Conservation (phyloP, 2,888 invertebrate species). For the Crioceris asparagi region DNA sequence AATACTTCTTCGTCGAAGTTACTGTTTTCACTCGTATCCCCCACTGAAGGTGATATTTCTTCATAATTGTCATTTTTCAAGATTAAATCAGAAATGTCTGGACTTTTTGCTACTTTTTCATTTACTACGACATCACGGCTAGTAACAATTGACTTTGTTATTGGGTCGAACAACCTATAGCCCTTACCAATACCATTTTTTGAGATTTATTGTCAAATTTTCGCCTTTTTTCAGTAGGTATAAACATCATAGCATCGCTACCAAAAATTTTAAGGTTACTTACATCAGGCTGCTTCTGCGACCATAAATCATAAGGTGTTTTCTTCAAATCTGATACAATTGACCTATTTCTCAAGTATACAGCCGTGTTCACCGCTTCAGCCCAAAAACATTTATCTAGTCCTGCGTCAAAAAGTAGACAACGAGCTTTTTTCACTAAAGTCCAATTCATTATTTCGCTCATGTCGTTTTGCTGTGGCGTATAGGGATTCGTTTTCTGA, state of each 20-base stretch:
- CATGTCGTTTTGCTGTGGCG: slow-evolving; percentile 26
- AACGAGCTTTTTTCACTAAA: slow-evolving; percentile 19
- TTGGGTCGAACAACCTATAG: slow-evolving; percentile 17
- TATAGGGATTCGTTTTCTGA: slow-evolving; percentile 21
- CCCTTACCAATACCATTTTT: slow-evolving; percentile 19
- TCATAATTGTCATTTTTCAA: background rate
- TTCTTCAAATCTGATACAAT: slow-evolving; percentile 6
- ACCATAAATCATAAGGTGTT: slow-evolving; percentile 13
- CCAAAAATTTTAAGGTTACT: slow-evolving; percentile 18
- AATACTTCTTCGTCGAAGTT: background rate
- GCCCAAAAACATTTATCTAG: slow-evolving; percentile 13
- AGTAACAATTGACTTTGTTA: slow-evolving; percentile 7
- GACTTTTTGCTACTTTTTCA: slow-evolving; percentile 8
- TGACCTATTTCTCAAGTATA: slow-evolving; percentile 10
- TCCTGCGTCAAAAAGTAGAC: slow-evolving; percentile 13
- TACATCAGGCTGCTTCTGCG: slow-evolving; percentile 13
- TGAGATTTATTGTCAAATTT: slow-evolving; percentile 20
- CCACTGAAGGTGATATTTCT: slow-evolving; percentile 12
- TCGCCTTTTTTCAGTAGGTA: slow-evolving; percentile 16
- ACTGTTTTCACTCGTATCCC: slow-evolving; percentile 5
- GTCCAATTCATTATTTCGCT: slow-evolving; percentile 18
- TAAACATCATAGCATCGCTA: slow-evolving; percentile 15
- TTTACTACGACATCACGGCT: slow-evolving; percentile 12
- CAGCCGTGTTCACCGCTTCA: slow-evolving; percentile 15
- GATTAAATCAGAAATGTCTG: slow-evolving; percentile 1